Base-by-base conservation (phyloP, 1,140 invertebrate genomes). In the Archivesica marissinica region DNA sequence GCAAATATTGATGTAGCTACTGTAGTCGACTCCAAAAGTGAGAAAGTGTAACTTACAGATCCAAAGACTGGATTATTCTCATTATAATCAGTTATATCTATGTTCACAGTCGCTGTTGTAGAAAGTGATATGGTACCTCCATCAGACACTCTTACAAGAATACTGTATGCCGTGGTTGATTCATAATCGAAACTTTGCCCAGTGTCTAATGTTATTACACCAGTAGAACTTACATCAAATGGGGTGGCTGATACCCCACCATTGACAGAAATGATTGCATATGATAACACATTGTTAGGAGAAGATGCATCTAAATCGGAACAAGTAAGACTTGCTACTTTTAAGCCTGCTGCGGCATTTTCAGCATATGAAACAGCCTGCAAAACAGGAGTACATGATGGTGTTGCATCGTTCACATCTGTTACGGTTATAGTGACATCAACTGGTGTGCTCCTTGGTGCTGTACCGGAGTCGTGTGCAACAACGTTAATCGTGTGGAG, bases 391-490 rank as follows among this genome's bases (percentile, higher is more conserved):
- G 30, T 61, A 52, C 89, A 90, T 15, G 72, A 54, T 1, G 87
- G 90, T 35, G 66, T 72, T 66, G 89, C 89, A 61, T 90, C 89
- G 61, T 90, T 91, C 1, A 89, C 74, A 38, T 90, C 89, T 20
- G 74, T 79, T 11, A 91, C 68, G 7, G 75, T 74, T 30, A 91
- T 81, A 15, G 81, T 86, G 20, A 90, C 52, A 25, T 74, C 85
- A 11, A 86, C 80, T 20, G 88, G 87, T n/a, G 80, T 50, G 28
- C 59, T 88, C 28, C 68, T 78, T 17, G 75, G 47, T 9, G 75
- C 44, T 13, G 70, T 41, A n/a, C 82, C 81, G 3, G 54, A 50
- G 61, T 89, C 88, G 38, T 61, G 23, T 2, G 86, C 89, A 41
- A 88, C 59, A 30, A 90, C 56, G 17, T 76, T 76, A 30, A 90